Evolutionary conservation across 2,113 vertebrate species (phyloP).

Genomic region (Toxotes jaculatrix): DNA sequence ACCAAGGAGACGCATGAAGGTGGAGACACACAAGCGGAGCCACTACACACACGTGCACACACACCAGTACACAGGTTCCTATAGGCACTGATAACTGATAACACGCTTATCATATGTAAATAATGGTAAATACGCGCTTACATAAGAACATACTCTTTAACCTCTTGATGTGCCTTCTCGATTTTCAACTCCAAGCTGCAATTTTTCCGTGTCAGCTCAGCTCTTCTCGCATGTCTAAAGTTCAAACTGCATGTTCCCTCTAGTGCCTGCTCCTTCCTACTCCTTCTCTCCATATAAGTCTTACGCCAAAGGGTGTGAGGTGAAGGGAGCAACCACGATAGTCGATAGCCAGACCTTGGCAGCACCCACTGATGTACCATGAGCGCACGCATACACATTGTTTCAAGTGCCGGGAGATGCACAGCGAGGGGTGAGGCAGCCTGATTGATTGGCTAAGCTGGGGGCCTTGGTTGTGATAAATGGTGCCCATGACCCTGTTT

Average conservation of each 20-base stretch:
- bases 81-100: background rate
- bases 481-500: conserved; percentile 47
- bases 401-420: conserved; percentile 28
- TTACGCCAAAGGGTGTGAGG: conserved; percentile 29
- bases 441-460: conserved; percentile 53
- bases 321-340: conserved; percentile 29
- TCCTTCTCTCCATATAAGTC: background rate
- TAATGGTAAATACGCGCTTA: background rate
- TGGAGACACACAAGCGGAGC: background rate
- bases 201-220: background rate
- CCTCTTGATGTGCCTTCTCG: background rate
- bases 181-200: background rate
- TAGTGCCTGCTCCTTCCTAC: background rate
- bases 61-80: background rate
- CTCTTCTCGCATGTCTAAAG: background rate
- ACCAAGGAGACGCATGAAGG: background rate
- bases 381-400: conserved; percentile 7
- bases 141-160: background rate
- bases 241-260: conserved; percentile 1
- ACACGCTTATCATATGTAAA: background rate
- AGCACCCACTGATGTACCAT: conserved; percentile 6
- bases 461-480: conserved; percentile 53
- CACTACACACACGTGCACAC: background rate
- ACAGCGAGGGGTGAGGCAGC: conserved; percentile 35
- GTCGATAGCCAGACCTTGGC: conserved; percentile 41